Percentiles rank a stretch among this genome's conserved stretches.
Conservation (phyloP, 35 echinoderm and acorn worm genomes). For the Apostichopus parvimensis region DNA sequence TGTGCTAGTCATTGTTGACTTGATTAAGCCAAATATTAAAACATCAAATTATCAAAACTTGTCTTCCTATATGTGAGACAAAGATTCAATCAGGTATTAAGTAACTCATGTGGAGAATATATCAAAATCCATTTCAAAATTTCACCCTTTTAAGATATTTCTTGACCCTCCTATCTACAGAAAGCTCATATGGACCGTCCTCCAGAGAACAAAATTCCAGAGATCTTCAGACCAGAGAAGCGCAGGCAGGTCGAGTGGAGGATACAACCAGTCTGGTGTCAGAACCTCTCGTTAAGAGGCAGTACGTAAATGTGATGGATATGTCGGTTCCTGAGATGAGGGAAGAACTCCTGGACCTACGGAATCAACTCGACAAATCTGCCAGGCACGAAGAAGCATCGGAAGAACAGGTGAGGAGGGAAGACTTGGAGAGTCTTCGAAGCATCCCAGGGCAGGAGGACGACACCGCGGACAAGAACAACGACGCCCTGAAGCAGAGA, state of each 20-base stretch:
- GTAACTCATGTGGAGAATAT: too few relatives aligned
- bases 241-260: neutral
- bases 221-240: neutral
- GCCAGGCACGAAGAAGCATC: conserved; percentile 35
- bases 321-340: conserved; percentile 22
- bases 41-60: too few relatives aligned
- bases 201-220: neutral
- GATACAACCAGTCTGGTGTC: neutral
- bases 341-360: conserved; percentile 42
- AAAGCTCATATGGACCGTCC: neutral
- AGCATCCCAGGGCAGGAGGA: conserved; percentile 95
- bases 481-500: conserved; percentile 55
- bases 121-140: too few relatives aligned
- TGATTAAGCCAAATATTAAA: too few relatives aligned
- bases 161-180: neutral
- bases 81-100: too few relatives aligned
- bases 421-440: conserved; percentile 73
- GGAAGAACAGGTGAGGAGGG: conserved; percentile 54
- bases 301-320: neutral
- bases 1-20: too few relatives aligned
- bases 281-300: neutral
- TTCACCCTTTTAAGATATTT: too few relatives aligned
- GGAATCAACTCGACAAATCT: conserved; percentile 57
- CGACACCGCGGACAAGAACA: conserved; percentile 29
- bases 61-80: too few relatives aligned